phyloP scores from a whole-genome alignment of 2,113 vertebrate species.

The Ochotona princeps region DNA sequence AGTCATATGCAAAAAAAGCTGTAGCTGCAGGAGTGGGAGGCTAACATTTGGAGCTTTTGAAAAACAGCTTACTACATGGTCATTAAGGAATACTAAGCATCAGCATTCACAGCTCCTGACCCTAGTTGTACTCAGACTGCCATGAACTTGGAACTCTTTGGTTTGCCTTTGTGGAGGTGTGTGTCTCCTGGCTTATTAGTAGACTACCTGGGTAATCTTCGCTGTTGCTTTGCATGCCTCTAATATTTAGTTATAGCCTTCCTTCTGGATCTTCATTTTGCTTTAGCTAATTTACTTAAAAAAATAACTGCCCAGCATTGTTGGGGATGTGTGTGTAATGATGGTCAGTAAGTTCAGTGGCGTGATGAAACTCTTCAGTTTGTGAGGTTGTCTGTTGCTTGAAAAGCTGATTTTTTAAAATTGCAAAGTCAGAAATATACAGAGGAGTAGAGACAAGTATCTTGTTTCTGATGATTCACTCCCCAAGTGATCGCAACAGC shows the following conservation, averaged over 20 bases:
- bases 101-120: not conserved
- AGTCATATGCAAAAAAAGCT: not conserved
- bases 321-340: not conserved
- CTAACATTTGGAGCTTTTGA: not conserved
- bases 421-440: too few species aligned
- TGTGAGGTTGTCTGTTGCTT: not conserved
- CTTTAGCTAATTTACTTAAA: slow-evolving; percentile 25
- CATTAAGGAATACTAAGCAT: not conserved
- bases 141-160: not conserved
- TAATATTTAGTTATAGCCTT: not conserved
- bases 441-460: too few species aligned
- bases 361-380: not conserved
- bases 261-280: slow-evolving; percentile 1
- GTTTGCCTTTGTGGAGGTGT: not conserved
- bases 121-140: not conserved
- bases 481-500: too few species aligned
- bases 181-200: not conserved
- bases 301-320: not conserved
- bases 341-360: not conserved
- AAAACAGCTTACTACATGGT: not conserved
- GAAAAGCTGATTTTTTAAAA: not conserved
- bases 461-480: too few species aligned
- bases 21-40: not conserved
- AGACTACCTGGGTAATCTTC: not conserved
- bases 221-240: not conserved